These are phyloP conservation scores for Habrosyne pyritoides DNA, from an alignment of 2,888 invertebrate species.

Conservation along the genomic window DNA sequence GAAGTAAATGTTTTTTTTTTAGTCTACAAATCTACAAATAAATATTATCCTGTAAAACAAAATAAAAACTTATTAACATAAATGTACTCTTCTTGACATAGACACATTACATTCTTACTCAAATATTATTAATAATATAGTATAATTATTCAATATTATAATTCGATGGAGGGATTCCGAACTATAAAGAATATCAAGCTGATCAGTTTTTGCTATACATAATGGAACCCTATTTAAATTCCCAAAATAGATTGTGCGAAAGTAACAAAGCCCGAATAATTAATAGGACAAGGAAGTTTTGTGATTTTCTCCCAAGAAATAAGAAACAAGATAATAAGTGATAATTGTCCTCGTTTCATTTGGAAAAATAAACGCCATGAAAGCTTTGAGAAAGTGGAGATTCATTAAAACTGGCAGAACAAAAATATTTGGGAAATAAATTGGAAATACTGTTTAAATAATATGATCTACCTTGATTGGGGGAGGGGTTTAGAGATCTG, in stretches of 20 bases:
- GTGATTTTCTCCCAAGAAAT: conserved; percentile 7
- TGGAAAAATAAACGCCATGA: conserved; percentile 20
- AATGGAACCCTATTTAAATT: neutral
- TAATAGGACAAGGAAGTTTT: neutral
- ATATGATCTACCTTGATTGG: conserved; percentile 15
- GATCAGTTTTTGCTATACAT: too few species aligned
- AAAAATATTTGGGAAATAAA: conserved; percentile 38
- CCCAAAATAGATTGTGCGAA: neutral
- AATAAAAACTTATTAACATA: too few species aligned
- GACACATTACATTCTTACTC: too few species aligned
- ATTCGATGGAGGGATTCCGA: too few species aligned
- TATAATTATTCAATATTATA: too few species aligned
- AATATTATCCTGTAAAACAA: too few species aligned
- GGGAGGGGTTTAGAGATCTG: too few species aligned
- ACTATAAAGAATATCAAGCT: too few species aligned
- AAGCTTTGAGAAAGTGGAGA: conserved; percentile 20
- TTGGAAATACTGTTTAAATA: conserved; percentile 41
- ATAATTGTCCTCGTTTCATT: conserved; percentile 11
- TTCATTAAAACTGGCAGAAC: conserved; percentile 37
- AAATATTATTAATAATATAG: too few species aligned
- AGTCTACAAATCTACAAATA: too few species aligned
- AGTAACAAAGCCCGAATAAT: neutral
- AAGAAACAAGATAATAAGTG: conserved; percentile 8
- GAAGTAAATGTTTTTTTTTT: too few species aligned
- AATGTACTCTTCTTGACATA: too few species aligned